A percentile compares a stretch with the other conserved stretches of the same genome.
Evolutionary conservation across 1,140 invertebrate species (phyloP).

Genomic region (Pissodes strobi): DNA sequence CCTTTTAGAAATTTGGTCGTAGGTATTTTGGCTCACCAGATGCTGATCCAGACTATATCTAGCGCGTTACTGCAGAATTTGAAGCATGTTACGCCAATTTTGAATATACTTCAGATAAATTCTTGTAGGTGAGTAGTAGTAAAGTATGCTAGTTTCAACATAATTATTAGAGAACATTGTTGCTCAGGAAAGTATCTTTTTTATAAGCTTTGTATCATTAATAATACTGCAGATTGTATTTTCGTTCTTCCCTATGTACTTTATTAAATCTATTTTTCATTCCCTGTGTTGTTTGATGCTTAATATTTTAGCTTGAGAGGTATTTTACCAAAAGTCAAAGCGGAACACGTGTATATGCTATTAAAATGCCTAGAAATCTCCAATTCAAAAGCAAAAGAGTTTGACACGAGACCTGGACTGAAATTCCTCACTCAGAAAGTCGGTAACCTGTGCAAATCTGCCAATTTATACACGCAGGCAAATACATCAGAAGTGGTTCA

Average conservation of each 20-base stretch:
- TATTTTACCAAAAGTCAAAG: conserved; percentile 61
- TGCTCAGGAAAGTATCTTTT: too few relatives aligned
- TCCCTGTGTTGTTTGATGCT: conserved; percentile 30
- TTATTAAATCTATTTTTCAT: background rate
- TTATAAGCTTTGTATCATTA: too few relatives aligned
- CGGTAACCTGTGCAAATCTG: conserved; percentile 81
- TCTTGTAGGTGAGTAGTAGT: conserved; percentile 50
- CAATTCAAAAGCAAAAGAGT: conserved; percentile 78
- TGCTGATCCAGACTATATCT: conserved; percentile 87
- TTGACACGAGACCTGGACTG: conserved; percentile 85
- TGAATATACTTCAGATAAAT: conserved; percentile 62
- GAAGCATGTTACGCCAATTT: conserved; percentile 64
- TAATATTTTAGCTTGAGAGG: conserved; percentile 55
- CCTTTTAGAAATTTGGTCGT: conserved; percentile 85
- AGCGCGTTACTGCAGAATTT: conserved; percentile 76
- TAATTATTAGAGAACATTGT: too few relatives aligned
- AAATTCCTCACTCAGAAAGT: conserved; percentile 95
- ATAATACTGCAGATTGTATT: too few relatives aligned
- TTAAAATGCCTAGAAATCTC: conserved; percentile 80
- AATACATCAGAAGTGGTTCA: conserved; percentile 89
- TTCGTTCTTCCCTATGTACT: too few relatives aligned
- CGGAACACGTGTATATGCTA: conserved; percentile 68
- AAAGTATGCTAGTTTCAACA: too few relatives aligned
- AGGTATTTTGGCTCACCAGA: conserved; percentile 87
- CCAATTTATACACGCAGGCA: conserved; percentile 92